A percentile compares a stretch with the other conserved stretches of the same genome.
phyloP scores from a whole-genome alignment of 2,888 invertebrate genomes.

The Epiblema foenella region DNA sequence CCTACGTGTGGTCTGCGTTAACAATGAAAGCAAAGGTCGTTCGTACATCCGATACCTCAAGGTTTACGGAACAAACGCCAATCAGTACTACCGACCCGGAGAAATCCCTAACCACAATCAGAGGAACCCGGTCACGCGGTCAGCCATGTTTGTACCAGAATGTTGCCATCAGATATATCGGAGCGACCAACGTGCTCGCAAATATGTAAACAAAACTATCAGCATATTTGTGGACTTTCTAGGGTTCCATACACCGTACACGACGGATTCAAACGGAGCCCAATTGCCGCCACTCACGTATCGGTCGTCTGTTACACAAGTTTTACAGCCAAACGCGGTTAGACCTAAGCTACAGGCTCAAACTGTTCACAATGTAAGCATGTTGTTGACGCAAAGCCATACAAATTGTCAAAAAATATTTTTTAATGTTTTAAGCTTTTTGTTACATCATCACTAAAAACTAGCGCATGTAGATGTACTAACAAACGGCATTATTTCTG shows the following conservation, averaged over 20 bases:
- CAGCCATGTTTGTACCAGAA: slow-evolving; percentile 8
- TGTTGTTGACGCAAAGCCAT: no score
- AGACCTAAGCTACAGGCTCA: no score
- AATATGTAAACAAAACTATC: neutral
- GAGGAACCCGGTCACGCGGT: slow-evolving; percentile 31
- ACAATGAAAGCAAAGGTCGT: slow-evolving; percentile 38
- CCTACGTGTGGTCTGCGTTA: slow-evolving; percentile 33
- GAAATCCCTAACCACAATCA: slow-evolving; percentile 39
- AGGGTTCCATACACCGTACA: no score
- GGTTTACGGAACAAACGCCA: slow-evolving; percentile 38
- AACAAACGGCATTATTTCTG: neutral
- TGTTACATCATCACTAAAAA: neutral
- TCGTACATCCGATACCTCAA: slow-evolving; percentile 40
- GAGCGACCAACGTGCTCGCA: neutral
- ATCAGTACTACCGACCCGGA: slow-evolving; percentile 40
- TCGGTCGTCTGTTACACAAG: no score
- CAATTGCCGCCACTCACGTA: no score
- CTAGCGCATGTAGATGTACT: neutral
- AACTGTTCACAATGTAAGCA: no score
- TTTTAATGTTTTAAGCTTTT: no score
- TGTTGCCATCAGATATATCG: neutral
- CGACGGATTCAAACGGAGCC: no score
- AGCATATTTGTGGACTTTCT: no score
- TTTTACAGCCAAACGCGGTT: no score
- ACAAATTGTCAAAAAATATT: no score